These are phyloP conservation scores for Nomada fucata DNA, from an alignment of 2,888 invertebrate species.

Conservation along the genomic window DNA sequence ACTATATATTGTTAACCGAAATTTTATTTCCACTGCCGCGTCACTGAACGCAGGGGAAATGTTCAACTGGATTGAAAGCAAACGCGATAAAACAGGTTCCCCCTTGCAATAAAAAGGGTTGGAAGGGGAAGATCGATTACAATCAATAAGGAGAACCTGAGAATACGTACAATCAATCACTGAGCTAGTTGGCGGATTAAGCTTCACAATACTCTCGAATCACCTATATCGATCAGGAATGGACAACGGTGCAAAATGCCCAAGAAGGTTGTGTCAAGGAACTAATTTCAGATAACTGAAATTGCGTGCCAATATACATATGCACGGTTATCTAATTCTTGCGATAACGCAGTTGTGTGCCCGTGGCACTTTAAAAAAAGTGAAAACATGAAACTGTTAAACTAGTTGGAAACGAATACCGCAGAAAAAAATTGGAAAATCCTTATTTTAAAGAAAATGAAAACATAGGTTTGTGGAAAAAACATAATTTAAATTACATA, in stretches of 20 bases:
- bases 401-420: no score
- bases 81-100: constrained; percentile 22
- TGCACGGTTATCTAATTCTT: neutral
- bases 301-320: constrained; percentile 29
- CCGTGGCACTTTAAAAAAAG: no score
- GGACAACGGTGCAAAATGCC: constrained; percentile 40
- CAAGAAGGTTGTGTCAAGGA: constrained; percentile 30
- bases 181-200: constrained; percentile 63
- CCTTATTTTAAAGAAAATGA: no score
- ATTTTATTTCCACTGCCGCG: neutral
- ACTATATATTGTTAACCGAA: neutral
- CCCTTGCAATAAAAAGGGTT: constrained; percentile 24
- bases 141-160: constrained; percentile 41
- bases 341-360: neutral
- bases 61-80: constrained; percentile 14
- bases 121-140: constrained; percentile 63
- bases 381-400: no score
- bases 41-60: constrained; percentile 10
- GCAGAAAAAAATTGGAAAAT: no score
- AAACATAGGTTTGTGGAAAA: no score
- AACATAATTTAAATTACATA: no score
- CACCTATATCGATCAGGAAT: constrained; percentile 62
- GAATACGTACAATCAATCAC: constrained; percentile 71
- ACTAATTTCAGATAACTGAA: constrained; percentile 51
- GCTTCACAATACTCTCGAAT: constrained; percentile 47